Evolutionary conservation across 2,113 vertebrate species (phyloP), one percentile per base, ranked within the genome.

Genomic region (Talpa occidentalis): DNA sequence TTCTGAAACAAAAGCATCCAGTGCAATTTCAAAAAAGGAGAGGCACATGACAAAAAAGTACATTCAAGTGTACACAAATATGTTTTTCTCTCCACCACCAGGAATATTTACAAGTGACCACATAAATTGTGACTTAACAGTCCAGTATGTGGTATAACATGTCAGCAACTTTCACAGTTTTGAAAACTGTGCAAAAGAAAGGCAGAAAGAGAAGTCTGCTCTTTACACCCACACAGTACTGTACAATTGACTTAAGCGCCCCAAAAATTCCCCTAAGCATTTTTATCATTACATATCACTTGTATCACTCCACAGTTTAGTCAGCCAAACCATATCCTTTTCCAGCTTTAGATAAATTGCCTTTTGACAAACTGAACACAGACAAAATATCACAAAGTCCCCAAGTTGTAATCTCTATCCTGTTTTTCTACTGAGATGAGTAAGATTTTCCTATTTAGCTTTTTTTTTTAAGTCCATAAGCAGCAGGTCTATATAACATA

Each of bases 311-410:
- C 97, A 96, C 97, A 97, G 96, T 98, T 98, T 98, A 98, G 98
- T 98, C 98, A 98, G 97, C 97, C 95, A 98, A 98, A 98, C 98
- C 98, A 98, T 98, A 98, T 95, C 97, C 97, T 98, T 98, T 98
- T 97, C 97, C 98, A 98, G 94, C 66, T 96, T 97, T 95, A 98
- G 97, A 98, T 97, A 98, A 98, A 98, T 94, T 96, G 98, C 97
- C 95, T 98, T 98, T 97, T 97, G 91, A 98, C 95, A 98, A 98
- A 98, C 97, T 98, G 96, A 97, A 96, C 87, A 94, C 91, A 90
- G 83, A 95, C 96, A 97, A 96, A 98, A 98, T 96, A 98, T 97
- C 97, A 95, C 62, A 10, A 97, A 96, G 6, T 97, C 97, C 97
- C 85, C 96, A 87, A 96, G 91, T 95, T 96, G 78, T 97, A 98